phyloP scores from a whole-genome alignment of 2,113 vertebrate genomes.

The Capreolus pygargus region DNA sequence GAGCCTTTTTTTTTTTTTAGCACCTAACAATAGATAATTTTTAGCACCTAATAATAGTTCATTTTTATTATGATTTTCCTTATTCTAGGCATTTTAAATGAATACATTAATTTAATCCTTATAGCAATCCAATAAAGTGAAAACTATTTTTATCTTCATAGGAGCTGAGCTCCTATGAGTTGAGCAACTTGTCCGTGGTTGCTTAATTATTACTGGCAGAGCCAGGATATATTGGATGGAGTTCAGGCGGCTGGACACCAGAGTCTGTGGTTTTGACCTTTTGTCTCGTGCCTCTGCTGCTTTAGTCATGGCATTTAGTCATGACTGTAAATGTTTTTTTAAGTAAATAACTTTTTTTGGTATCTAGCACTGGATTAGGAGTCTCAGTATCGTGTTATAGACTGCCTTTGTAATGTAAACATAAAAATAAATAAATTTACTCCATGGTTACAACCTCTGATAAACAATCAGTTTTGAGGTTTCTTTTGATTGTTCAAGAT shows the following conservation, averaged over 20 bases:
- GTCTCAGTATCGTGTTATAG: neutral
- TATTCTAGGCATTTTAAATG: neutral
- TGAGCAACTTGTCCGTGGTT: neutral
- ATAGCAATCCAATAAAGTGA: neutral
- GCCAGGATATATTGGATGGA: neutral
- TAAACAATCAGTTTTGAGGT: neutral
- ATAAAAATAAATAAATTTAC: neutral
- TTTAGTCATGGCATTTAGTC: neutral
- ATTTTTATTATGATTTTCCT: neutral
- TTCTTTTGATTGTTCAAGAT: neutral
- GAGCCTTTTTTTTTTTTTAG: neutral
- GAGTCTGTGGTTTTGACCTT: neutral
- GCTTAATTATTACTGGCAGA: neutral
- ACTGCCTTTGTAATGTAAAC: neutral
- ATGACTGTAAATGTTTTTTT: neutral
- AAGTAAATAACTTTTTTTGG: neutral
- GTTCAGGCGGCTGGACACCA: no score
- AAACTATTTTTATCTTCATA: neutral
- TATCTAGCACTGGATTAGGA: neutral
- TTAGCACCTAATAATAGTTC: neutral
- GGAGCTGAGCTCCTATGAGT: neutral
- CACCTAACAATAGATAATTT: neutral
- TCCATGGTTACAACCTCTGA: neutral
- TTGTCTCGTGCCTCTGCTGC: neutral
- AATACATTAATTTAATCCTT: neutral